Evolutionary conservation across 1,140 invertebrate species (phyloP).

Genomic region (Chymomyza costata): DNA sequence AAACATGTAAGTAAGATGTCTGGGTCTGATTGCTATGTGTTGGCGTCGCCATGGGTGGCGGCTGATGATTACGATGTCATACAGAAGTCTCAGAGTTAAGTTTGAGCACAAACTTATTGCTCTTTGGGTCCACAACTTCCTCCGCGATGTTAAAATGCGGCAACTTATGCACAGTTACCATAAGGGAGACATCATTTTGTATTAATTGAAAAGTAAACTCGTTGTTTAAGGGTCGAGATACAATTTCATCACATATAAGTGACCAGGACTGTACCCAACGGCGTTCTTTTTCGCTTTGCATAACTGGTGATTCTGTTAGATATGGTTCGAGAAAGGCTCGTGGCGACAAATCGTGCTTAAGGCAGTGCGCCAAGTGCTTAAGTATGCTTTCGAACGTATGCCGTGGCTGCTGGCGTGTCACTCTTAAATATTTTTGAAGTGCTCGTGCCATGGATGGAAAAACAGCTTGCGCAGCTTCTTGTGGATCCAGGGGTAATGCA

Average conservation of each 20-base stretch:
- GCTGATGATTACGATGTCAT: conserved; percentile 77
- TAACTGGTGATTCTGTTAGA: conserved; percentile 84
- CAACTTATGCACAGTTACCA: conserved; percentile 89
- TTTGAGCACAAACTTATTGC: conserved; percentile 95
- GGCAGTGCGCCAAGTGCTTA: conserved; percentile 90
- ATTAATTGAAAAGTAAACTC: conserved; percentile 92
- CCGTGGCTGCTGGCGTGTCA: conserved; percentile 95
- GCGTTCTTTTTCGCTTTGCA: conserved; percentile 87
- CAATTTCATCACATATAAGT: conserved; percentile 91
- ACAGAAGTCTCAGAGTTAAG: conserved; percentile 98
- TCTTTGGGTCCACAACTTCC: conserved; percentile 96
- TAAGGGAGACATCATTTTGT: conserved; percentile 93
- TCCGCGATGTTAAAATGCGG: conserved; percentile 96
- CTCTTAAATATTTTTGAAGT: conserved; percentile 95
- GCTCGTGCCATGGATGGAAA: conserved; percentile 97
- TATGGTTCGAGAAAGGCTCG: conserved; percentile 94
- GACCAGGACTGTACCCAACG: conserved; percentile 92
- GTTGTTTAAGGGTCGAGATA: conserved; percentile 88
- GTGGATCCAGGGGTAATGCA: conserved; percentile 89
- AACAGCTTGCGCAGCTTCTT: conserved; percentile 97
- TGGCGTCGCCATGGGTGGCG: conserved; percentile 49
- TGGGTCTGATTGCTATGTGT: conserved; percentile 71
- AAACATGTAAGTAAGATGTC: conserved; percentile 69
- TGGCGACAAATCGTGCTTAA: conserved; percentile 95
- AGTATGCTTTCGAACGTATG: conserved; percentile 95